phyloP scores from a whole-genome alignment of 1,140 invertebrate species.

The Ganaspis sp. region DNA sequence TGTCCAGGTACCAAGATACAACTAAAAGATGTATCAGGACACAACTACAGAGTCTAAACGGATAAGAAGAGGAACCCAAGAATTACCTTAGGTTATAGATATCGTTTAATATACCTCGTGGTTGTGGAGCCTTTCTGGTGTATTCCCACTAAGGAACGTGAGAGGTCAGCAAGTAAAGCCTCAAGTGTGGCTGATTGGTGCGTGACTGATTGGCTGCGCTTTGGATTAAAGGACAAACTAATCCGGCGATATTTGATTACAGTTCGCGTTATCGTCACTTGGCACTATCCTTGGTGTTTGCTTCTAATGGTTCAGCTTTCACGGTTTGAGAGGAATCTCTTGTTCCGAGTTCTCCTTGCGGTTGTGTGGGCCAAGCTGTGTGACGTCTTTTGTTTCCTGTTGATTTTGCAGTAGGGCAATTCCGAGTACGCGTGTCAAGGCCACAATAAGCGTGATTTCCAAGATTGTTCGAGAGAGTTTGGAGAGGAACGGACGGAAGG shows the following conservation, averaged over 20 bases:
- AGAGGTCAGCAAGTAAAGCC: not conserved
- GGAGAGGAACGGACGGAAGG: constrained; percentile 44
- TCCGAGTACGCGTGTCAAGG: constrained; percentile 25
- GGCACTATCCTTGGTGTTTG: not conserved
- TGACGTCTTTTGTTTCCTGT: not conserved
- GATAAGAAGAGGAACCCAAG: constrained; percentile 3
- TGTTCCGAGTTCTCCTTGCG: not conserved
- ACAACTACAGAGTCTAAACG: too few relatives aligned
- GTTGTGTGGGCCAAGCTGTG: not conserved
- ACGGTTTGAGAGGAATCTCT: not conserved
- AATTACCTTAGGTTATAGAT: constrained; percentile 10
- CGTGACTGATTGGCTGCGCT: constrained; percentile 7
- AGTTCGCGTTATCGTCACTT: constrained; percentile 17
- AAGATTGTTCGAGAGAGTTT: constrained; percentile 39
- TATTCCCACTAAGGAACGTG: not conserved
- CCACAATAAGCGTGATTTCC: constrained; percentile 47
- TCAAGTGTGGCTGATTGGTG: not conserved
- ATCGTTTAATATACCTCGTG: constrained; percentile 21
- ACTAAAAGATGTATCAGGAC: not conserved
- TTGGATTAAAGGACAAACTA: not conserved
- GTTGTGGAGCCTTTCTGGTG: not conserved
- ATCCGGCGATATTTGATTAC: constrained; percentile 11
- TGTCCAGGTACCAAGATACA: not conserved
- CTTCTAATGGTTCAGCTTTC: not conserved
- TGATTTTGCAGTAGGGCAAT: not conserved